Percentiles rank a stretch among this genome's conserved stretches.
Evolutionary conservation across 2,797 vertebrate species (phyloP).

Genomic region (Pitangus sulphuratus): DNA sequence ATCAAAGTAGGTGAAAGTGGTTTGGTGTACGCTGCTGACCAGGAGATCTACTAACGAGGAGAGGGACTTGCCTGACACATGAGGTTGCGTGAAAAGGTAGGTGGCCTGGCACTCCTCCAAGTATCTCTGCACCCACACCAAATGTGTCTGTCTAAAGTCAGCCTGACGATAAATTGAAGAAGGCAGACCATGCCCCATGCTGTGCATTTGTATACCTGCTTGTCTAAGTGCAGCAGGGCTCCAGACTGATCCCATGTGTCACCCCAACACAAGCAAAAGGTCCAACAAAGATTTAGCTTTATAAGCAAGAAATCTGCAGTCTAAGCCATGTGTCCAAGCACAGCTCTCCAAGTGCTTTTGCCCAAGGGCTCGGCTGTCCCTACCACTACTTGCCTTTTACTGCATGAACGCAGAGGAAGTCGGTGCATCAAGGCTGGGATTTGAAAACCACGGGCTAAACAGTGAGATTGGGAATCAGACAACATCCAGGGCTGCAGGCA

Average conservation of each 20-base stretch:
- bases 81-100: neutral
- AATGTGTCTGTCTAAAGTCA: neutral
- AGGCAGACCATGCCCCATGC: neutral
- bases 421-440: rapidly evolving
- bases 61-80: neutral
- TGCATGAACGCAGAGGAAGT: neutral
- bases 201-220: neutral
- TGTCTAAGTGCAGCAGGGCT: neutral
- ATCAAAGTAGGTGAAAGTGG: neutral
- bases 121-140: neutral
- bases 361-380: neutral
- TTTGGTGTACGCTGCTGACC: neutral
- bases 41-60: neutral
- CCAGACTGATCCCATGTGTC: neutral
- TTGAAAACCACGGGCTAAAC: neutral
- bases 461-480: neutral
- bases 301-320: neutral
- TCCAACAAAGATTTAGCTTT: neutral
- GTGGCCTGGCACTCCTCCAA: neutral
- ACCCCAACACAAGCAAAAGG: neutral
- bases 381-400: neutral
- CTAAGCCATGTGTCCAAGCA: neutral
- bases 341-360: neutral
- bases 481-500: neutral
- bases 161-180: rapidly evolving